Base-by-base conservation (phyloP, 2,113 vertebrate species). In the Dipodomys merriami region DNA sequence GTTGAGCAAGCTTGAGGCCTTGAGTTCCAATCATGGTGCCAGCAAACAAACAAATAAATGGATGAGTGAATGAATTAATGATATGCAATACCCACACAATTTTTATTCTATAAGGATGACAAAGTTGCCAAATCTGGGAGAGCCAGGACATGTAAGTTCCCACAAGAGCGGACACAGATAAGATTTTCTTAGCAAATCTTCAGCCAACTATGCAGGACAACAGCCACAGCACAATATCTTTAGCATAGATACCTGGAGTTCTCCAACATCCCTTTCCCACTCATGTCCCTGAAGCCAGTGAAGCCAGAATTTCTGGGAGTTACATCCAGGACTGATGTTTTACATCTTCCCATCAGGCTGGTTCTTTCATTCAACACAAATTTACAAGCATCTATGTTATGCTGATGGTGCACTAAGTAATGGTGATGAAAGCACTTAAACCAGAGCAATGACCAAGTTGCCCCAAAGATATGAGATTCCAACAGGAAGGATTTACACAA, bases 281-380 rank as follows among this genome's bases (percentile, higher is more conserved):
- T 85, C 15, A 53, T 53, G 30, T 7, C 79, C 35, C 46, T 64
- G 10, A 77, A 86, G 71, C 16, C 83, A 93, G 68, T 88, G 73
- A 93, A 79, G 35, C 46, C 30, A 73, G 60, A 76, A 53, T 53
- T 30, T 46, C 35, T 62, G 39, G 64, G 57, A 57, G 1, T 20
- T 13, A 67, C 12, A 74, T 20, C 13, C 33, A 68, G 29, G 8
- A 27, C 18, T 2, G 1, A 30, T 19, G 64, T 30, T 39, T 35
- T 49, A 23, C 69, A 49, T 53, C 44, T 90, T 88, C 88, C 88
- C 73, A 64, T 88, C 33, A 83, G 16, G 7, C 11, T 49, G 13
- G 22, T 57, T 92, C 53, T 69, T 86, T 76, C 12, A 83, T 86
- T 80, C 29, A 78, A 29, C 30, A 86, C 60, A 27, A 89, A 68